Base-by-base conservation (phyloP, 1,140 invertebrate species). In the Lethocerus indicus region DNA sequence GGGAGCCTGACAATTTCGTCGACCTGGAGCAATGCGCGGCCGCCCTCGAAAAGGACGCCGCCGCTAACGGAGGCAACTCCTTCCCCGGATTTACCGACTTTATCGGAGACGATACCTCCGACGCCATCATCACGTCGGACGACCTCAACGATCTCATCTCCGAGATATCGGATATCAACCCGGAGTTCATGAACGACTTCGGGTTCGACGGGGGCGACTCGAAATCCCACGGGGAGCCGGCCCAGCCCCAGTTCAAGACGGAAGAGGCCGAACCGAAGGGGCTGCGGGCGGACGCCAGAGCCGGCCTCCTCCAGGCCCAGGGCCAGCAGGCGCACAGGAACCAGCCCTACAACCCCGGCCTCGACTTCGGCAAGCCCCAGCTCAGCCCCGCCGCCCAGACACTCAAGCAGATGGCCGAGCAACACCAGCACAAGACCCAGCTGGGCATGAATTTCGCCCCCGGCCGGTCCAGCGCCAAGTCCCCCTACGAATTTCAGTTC, bases 321-420 rank as follows among this genome's bases (percentile, higher is more conserved):
- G n/a, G 26, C 23, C 25, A n/a, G 36, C 43, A 49, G 24, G 36
- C 41, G 28, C 49, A 14, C 25, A 40, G 13, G 32, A 40, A 25
- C 20, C 32, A 23, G 44, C 26, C n/a, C n/a, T n/a, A n/a, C n/a
- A n/a, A n/a, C n/a, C n/a, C n/a, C n/a, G n/a, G n/a, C n/a, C 49
- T n/a, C n/a, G 48, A 54, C n/a, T 41, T 49, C 21, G 14, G 20
- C 3, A 56, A 57, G 51, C 56, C 42, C 48, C 81, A 85, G 59
- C 71, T 84, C 61, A 87, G 84, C 47, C 83, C 87, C 6, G 89
- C 89, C 1, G 89, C 90, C 2, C 87, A 92, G 67, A 93, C 88
- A 0, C 68, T 94, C 12, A 93, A 93, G 63, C 88, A 93, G 58
- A 91, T 93, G 88, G 90, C 90, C 3, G 88, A 93, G 60, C 89